Conservation (phyloP, 37 sponge, comb jelly and placozoan genomes). For the Diacarnus erythraeanus region DNA sequence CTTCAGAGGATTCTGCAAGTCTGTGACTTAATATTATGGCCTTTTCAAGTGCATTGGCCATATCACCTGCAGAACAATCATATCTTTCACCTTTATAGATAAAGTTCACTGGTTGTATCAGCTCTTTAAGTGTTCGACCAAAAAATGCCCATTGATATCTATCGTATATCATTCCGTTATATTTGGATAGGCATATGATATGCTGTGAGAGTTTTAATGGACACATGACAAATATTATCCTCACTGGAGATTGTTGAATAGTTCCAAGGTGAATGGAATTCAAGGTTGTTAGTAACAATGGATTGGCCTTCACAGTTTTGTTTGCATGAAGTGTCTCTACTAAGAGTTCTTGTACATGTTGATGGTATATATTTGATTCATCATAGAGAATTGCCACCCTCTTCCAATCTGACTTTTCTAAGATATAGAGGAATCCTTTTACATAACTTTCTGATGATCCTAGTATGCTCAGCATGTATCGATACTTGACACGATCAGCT, state of each 20-base stretch:
- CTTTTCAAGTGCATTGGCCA: neutral
- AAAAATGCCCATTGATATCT: slow-evolving; percentile 17
- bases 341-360: neutral
- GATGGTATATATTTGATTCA: neutral
- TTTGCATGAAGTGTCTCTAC: neutral
- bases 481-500: neutral
- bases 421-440: neutral
- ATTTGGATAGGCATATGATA: slow-evolving; percentile 12
- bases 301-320: neutral
- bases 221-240: slow-evolving; percentile 17
- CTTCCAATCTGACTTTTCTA: neutral
- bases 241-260: neutral
- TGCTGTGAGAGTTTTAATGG: slow-evolving; percentile 1
- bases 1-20: neutral
- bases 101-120: neutral
- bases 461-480: neutral
- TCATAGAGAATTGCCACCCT: slow-evolving; percentile 13
- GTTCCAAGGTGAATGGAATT: neutral
- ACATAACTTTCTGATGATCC: slow-evolving; percentile 7
- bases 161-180: neutral
- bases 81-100: neutral
- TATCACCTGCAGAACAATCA: neutral
- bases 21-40: neutral
- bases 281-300: neutral
- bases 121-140: neutral